These are phyloP conservation scores for Salvator merianae DNA, from an alignment of 2,113 vertebrate genomes.

Conservation along the genomic window DNA sequence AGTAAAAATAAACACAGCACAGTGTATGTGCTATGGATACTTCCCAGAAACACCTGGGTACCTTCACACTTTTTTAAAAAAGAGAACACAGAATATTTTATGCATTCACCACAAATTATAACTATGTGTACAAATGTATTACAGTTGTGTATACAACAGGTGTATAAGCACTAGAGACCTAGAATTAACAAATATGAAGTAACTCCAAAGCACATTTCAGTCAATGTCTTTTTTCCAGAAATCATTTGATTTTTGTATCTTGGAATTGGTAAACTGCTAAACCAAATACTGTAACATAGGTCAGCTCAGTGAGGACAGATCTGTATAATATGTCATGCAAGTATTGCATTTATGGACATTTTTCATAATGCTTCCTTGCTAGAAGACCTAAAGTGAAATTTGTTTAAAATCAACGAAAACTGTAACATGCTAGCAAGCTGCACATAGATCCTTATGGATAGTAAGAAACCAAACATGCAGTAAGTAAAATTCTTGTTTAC, in stretches of 20 bases:
- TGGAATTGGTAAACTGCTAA: not conserved
- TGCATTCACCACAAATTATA: not conserved
- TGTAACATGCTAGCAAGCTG: not conserved
- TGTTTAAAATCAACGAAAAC: not conserved
- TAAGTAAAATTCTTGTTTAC: not conserved
- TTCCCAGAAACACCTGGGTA: not conserved
- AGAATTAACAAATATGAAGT: too few relatives aligned
- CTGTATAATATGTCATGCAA: not conserved
- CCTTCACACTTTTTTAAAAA: not conserved
- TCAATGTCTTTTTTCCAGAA: not conserved
- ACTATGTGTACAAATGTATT: not conserved
- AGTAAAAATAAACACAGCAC: not conserved
- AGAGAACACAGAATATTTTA: not conserved
- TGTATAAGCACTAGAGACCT: too few relatives aligned
- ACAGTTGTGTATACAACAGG: too few relatives aligned
- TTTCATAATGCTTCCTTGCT: not conserved
- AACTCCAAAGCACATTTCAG: too few relatives aligned
- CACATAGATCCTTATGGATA: not conserved
- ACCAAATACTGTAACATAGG: not conserved
- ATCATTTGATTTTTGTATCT: not conserved
- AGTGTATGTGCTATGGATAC: not conserved
- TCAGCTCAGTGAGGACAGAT: not conserved
- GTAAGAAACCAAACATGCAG: constrained; percentile 26
- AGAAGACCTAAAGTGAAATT: not conserved
- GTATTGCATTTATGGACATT: not conserved